Evolutionary conservation across 2,113 vertebrate species (phyloP).

Genomic region (Macrotis lagotis): DNA sequence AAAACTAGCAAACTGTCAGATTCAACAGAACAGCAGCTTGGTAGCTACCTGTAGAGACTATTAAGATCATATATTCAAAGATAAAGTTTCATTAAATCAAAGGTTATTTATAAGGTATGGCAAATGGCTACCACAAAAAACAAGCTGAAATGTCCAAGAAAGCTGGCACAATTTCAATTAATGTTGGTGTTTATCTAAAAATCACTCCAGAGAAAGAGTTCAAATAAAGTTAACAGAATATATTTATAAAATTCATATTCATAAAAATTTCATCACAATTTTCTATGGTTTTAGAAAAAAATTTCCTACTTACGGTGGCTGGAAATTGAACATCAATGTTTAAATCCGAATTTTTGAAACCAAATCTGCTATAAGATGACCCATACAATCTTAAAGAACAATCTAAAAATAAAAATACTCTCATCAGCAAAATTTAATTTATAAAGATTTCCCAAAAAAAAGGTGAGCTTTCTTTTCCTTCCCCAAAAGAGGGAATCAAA

Average conservation of each 20-base stretch:
- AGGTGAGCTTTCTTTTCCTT: not conserved
- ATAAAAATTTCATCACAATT: constrained; percentile 15
- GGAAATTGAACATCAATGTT: constrained; percentile 96
- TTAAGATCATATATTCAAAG: constrained; percentile 11
- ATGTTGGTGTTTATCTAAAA: not conserved
- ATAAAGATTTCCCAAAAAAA: constrained; percentile 46
- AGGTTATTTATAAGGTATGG: not conserved
- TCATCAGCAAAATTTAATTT: constrained; percentile 15
- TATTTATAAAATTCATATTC: constrained; percentile 29
- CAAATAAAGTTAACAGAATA: constrained; percentile 28
- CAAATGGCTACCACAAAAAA: not conserved
- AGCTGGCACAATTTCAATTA: not conserved
- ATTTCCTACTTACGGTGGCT: constrained; percentile 88
- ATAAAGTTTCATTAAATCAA: not conserved
- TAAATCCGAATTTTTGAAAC: constrained; percentile 95
- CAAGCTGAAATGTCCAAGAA: not conserved
- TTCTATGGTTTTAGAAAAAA: constrained; percentile 23
- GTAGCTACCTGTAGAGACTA: constrained; percentile 34
- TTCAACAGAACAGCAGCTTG: not conserved
- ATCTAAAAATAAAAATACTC: constrained; percentile 82
- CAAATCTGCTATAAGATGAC: constrained; percentile 93
- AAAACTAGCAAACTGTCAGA: constrained; percentile 21
- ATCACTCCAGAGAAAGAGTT: not conserved
- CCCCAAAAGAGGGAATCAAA: constrained; percentile 14
- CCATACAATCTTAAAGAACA: constrained; percentile 95